These are phyloP conservation scores for Crotophaga sulcirostris DNA, from an alignment of 2,113 vertebrate species.

Conservation along the genomic window DNA sequence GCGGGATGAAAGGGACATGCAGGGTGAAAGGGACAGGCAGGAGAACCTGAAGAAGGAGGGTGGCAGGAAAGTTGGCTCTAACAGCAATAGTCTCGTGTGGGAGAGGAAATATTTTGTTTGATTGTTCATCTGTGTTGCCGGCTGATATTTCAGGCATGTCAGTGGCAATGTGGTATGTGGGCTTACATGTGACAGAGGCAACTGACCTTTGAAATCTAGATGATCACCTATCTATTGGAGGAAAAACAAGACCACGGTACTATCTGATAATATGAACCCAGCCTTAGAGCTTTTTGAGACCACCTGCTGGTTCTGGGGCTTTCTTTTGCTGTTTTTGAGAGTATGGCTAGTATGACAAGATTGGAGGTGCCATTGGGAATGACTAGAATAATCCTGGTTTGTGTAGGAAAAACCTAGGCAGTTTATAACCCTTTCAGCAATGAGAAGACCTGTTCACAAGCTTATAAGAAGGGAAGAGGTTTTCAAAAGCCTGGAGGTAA, in stretches of 20 bases:
- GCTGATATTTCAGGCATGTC: background rate
- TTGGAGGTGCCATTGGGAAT: background rate
- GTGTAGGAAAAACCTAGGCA: background rate
- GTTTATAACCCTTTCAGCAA: background rate
- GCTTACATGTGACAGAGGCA: background rate
- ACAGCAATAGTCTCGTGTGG: accelerated
- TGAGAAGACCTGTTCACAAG: accelerated
- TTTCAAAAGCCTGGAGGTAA: background rate
- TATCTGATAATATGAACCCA: background rate
- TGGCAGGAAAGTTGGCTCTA: background rate
- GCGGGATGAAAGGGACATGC: background rate
- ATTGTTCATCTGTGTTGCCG: background rate
- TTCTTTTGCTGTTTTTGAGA: background rate
- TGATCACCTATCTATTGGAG: background rate
- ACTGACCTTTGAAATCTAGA: background rate
- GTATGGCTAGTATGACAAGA: background rate
- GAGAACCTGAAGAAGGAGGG: background rate
- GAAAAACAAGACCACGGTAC: background rate
- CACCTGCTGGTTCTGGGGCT: background rate
- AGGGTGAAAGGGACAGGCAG: background rate
- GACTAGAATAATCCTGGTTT: background rate
- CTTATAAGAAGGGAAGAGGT: background rate
- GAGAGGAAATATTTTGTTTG: background rate
- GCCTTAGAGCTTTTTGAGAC: background rate
- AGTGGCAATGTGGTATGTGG: background rate